Percentiles rank a stretch among this genome's conserved stretches.
Evolutionary conservation across 2,797 vertebrate species (phyloP).

Genomic region (Phoeniculus purpureus): DNA sequence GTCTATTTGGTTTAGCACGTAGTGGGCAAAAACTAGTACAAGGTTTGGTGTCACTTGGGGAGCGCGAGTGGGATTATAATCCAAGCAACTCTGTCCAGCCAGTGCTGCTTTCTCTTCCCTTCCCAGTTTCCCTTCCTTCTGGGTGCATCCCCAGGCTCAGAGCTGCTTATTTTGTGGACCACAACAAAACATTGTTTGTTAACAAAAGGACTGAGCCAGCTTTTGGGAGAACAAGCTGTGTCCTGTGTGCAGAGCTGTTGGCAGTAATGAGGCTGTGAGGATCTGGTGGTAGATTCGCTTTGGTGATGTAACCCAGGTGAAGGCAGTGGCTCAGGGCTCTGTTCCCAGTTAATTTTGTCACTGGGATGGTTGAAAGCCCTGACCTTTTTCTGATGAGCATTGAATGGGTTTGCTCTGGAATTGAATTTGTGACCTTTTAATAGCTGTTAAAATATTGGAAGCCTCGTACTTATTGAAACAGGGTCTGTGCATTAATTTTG

Average conservation of each 20-base stretch:
- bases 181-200: background rate
- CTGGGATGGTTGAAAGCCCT: background rate
- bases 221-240: background rate
- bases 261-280: background rate
- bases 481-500: background rate
- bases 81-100: background rate
- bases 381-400: background rate
- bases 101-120: background rate
- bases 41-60: background rate
- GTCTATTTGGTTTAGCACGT: background rate
- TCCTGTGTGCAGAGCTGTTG: background rate
- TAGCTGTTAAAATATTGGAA: background rate
- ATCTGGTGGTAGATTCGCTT: fast-evolving
- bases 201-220: background rate
- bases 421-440: background rate
- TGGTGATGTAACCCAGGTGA: background rate
- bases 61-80: background rate
- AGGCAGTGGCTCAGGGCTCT: background rate
- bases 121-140: background rate
- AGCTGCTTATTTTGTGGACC: background rate
- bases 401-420: background rate
- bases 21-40: background rate
- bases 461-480: background rate
- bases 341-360: background rate
- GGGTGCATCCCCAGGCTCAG: background rate